A percentile compares a stretch with the other conserved stretches of the same genome.
phyloP scores from a whole-genome alignment of 2,797 vertebrate genomes.

The Distichodus sexfasciatus region DNA sequence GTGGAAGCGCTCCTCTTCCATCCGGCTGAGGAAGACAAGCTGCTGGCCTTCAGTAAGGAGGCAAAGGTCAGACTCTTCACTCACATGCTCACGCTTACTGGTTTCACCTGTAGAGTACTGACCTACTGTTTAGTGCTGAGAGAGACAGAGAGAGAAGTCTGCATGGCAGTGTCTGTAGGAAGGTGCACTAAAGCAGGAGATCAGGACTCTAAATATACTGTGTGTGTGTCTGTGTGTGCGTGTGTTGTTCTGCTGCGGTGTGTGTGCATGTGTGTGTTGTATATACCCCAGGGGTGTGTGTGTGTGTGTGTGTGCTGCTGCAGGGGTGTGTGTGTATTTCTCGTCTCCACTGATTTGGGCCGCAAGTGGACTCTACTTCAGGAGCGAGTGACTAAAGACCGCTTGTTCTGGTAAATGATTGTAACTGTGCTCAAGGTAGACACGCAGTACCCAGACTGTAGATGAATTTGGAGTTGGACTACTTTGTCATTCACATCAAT shows the following conservation, averaged over 20 bases:
- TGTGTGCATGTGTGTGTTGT: background rate
- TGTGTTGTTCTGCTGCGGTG: background rate
- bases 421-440: no score
- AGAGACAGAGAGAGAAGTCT: no score
- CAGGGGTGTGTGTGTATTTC: background rate
- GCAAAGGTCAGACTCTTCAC: conserved; percentile 77
- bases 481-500: no score
- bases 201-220: background rate
- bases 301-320: background rate
- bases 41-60: conserved; percentile 89
- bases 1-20: conserved; percentile 90
- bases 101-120: background rate
- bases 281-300: background rate
- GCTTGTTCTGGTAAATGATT: conserved; percentile 84
- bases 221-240: conserved; percentile 14
- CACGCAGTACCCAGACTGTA: no score
- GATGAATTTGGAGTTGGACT: no score
- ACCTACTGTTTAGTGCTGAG: no score
- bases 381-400: conserved; percentile 90
- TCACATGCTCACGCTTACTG: no score
- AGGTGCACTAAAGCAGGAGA: background rate
- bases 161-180: background rate
- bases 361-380: conserved; percentile 87
- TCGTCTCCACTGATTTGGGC: conserved; percentile 83
- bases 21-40: conserved; percentile 91